Conservation (phyloP, 2,113 vertebrate genomes). For the Ploceus nigricollis region DNA sequence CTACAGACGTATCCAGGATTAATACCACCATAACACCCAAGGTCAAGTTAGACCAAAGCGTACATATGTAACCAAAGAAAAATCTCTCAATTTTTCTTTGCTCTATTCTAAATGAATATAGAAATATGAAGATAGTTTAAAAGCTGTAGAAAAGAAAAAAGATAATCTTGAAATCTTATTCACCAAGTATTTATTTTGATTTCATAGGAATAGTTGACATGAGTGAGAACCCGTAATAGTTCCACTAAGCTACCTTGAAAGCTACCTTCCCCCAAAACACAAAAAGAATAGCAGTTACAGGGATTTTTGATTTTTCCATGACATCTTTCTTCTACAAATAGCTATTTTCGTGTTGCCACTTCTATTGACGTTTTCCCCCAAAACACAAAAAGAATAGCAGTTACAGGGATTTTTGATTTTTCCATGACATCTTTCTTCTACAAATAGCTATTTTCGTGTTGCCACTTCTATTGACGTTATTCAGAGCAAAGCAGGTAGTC, state of each 20-base stretch:
- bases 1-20: not conserved
- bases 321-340: conserved; percentile 12
- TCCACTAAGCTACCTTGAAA: not conserved
- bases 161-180: not conserved
- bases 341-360: not conserved
- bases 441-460: not conserved
- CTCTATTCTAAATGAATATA: not conserved
- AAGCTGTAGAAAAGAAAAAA: not conserved
- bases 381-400: not conserved
- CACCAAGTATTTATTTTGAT: not conserved
- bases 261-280: not conserved
- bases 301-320: conserved; percentile 17
- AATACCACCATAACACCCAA: not conserved
- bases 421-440: not conserved
- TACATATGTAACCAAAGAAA: not conserved
- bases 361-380: conserved; percentile 11
- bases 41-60: not conserved
- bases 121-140: not conserved
- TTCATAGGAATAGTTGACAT: not conserved
- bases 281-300: not conserved
- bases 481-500: conserved; percentile 31
- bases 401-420: not conserved
- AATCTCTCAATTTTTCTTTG: not conserved
- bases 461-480: conserved; percentile 1
- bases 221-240: not conserved